A percentile compares a stretch with the other conserved stretches of the same genome.
phyloP scores from a whole-genome alignment of 2,888 invertebrate genomes.

The Zhuqinia jingwanae region DNA sequence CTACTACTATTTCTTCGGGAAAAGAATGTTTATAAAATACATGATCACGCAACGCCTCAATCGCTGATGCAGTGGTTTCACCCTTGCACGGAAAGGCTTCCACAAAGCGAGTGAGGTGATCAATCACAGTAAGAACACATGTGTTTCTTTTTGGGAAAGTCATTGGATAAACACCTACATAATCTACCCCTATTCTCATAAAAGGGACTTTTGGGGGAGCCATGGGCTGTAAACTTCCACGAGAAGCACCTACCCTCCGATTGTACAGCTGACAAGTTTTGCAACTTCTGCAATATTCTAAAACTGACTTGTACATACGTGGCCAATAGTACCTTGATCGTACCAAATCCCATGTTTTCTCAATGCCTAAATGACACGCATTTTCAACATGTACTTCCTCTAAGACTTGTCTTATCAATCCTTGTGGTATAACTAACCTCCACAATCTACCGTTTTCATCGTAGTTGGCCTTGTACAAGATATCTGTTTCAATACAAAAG shows the following conservation, averaged over 20 bases:
- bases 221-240: slow-evolving; percentile 41
- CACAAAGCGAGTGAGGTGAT: slow-evolving; percentile 21
- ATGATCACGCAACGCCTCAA: not conserved
- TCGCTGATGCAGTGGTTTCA: not conserved
- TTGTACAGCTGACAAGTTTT: slow-evolving; percentile 50
- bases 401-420: slow-evolving; percentile 5
- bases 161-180: slow-evolving; percentile 74
- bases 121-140: too few species aligned
- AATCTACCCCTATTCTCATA: slow-evolving; percentile 76
- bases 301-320: slow-evolving; percentile 1
- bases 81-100: slow-evolving; percentile 26
- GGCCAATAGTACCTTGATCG: not conserved
- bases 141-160: too few species aligned
- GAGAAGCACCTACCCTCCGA: slow-evolving; percentile 10
- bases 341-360: not conserved
- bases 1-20: slow-evolving; percentile 4
- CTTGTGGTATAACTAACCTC: slow-evolving; percentile 39
- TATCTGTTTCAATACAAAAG: not conserved
- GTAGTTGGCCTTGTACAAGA: slow-evolving; percentile 31
- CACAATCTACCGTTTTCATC: not conserved
- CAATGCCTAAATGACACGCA: slow-evolving; percentile 71
- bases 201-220: slow-evolving; percentile 69
- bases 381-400: slow-evolving; percentile 64
- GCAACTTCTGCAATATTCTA: not conserved
- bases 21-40: not conserved